Evolutionary conservation across 2,797 vertebrate genomes (phyloP), one percentile per base, ranked within the genome.

Genomic region (Myripristis jacobus): DNA sequence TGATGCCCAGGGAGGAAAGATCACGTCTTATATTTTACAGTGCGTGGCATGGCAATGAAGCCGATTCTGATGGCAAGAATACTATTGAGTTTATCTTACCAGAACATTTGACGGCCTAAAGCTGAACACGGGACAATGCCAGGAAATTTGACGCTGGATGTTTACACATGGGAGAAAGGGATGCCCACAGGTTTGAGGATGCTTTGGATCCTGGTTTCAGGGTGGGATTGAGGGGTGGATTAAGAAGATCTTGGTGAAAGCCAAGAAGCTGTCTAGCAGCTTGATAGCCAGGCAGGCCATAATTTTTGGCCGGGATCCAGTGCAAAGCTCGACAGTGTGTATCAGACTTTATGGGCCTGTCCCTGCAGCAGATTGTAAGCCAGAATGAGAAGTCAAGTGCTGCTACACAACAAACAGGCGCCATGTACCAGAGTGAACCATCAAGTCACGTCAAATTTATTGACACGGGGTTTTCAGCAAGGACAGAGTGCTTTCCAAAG

Each of bases 261-360:
- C 85, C 65, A 85, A 79, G 65, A 75, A 77, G 50, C 61, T 69
- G 68, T 65, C 65, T 19, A 47, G 66, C 62, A 44, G 41, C 46
- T 36, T 59, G 54, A 73, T 70, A 27, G 56, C 70, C 51, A 29
- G 54, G 58, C 56, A 36, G 58, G 48, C 52, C 46, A 31, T 64
- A 66, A 66, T 59, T n/a, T 4, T 3, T 79, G 82, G 80, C 61
- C 2, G 10, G 18, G 46, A n/a, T 65, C 70, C 85, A 82, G 31
- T 2, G 0, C n/a, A 46, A 51, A 52, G 70, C 47, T 76, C 50
- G 65, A 47, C 63, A 27, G 55, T n/a, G 59, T 34, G 66, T 36
- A 36, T 62, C 56, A 52, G 43, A 71, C 19, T 36, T 36, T 36
- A 36, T 36, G 34, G 1, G 31, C 68, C 25, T 59, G 47, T 36